Conservation (phyloP, 2,888 invertebrate species). For the Cephus runcator region DNA sequence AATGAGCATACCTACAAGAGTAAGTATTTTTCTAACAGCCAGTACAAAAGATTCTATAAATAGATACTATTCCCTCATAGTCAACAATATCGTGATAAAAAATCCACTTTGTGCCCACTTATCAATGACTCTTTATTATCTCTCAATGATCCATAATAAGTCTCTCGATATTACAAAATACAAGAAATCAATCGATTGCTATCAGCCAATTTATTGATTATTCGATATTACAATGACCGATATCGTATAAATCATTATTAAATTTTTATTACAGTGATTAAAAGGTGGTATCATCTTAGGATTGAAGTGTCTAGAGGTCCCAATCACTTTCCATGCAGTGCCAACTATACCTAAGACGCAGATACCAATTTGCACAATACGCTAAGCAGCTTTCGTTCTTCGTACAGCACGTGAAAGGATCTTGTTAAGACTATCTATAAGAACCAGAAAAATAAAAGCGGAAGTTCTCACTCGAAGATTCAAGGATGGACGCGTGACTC, state of each 20-base stretch:
- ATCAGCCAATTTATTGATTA: not conserved
- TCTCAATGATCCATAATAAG: not conserved
- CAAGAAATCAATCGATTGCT: too few species aligned
- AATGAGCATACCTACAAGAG: not conserved
- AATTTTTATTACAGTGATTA: too few species aligned
- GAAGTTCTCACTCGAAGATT: not conserved
- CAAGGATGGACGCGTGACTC: not conserved
- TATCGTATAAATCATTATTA: not conserved
- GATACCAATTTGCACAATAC: not conserved
- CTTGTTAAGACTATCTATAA: not conserved
- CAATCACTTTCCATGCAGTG: too few species aligned
- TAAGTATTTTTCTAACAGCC: not conserved
- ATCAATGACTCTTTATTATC: too few species aligned
- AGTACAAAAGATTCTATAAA: not conserved
- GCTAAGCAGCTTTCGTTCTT: not conserved
- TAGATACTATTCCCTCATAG: too few species aligned
- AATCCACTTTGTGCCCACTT: too few species aligned
- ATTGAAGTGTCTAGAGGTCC: too few species aligned
- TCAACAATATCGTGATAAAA: too few species aligned
- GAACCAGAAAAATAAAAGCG: not conserved
- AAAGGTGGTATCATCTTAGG: too few species aligned
- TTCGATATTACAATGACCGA: not conserved
- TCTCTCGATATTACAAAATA: not conserved
- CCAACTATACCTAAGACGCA: not conserved
- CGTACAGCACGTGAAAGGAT: not conserved